Evolutionary conservation across 2,888 invertebrate genomes (phyloP).

Genomic region (Ceratothoa steindachneri): DNA sequence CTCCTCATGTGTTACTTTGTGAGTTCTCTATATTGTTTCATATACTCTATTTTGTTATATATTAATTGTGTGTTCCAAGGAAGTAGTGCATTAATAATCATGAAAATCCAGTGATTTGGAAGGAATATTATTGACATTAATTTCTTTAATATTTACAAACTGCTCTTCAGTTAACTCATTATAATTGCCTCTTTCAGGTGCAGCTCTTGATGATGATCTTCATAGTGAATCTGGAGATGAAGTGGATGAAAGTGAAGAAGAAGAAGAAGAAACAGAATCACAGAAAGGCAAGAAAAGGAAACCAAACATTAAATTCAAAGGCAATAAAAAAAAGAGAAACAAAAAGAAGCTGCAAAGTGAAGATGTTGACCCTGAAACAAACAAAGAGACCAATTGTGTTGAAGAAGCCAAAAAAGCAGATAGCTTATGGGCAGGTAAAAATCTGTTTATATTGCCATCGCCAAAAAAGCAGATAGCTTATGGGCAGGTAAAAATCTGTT

Average conservation of each 20-base stretch:
- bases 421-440: slow-evolving; percentile 29
- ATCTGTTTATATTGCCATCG: background rate
- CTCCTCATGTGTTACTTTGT: too few relatives aligned
- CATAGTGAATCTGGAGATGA: slow-evolving; percentile 13
- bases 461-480: slow-evolving; percentile 21
- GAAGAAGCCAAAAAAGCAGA: slow-evolving; percentile 20
- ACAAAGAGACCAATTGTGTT: background rate
- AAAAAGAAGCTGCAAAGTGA: slow-evolving; percentile 1
- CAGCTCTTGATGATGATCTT: slow-evolving; percentile 18
- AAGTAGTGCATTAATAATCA: too few relatives aligned
- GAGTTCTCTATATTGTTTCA: too few relatives aligned
- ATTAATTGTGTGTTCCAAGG: too few relatives aligned
- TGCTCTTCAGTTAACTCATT: too few relatives aligned
- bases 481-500: slow-evolving; percentile 37
- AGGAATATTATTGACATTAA: too few relatives aligned
- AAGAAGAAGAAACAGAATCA: slow-evolving; percentile 1
- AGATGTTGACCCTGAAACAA: background rate
- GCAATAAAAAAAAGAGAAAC: background rate
- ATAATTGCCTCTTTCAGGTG: slow-evolving; percentile 18
- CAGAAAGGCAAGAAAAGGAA: slow-evolving; percentile 11
- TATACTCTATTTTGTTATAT: too few relatives aligned
- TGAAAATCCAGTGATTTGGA: too few relatives aligned
- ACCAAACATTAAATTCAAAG: background rate
- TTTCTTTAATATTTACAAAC: too few relatives aligned
- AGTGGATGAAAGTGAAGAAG: slow-evolving; percentile 13